phyloP scores from a whole-genome alignment of 2,797 vertebrate genomes.

The Glossophaga mutica region DNA sequence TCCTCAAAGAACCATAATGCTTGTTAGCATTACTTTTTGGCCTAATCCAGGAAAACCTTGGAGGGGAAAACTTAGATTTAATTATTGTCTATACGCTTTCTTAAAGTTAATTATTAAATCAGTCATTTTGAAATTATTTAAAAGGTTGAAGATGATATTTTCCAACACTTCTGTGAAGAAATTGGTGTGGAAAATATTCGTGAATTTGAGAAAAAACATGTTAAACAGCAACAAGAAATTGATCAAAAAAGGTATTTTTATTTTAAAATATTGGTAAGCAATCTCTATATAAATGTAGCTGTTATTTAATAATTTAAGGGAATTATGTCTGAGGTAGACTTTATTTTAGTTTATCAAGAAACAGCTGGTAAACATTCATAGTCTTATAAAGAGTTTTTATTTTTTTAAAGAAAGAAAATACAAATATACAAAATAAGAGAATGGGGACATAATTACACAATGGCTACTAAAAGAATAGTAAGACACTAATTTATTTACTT shows the following conservation, averaged over 20 bases:
- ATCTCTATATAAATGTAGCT: not conserved
- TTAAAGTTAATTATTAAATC: constrained; percentile 13
- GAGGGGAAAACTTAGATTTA: not conserved
- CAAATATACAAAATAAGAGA: not conserved
- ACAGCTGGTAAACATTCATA: not conserved
- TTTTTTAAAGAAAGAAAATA: not conserved
- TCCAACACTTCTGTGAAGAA: constrained; percentile 92
- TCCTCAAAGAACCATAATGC: not conserved
- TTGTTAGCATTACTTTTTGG: not conserved
- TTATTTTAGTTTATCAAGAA: constrained; percentile 20
- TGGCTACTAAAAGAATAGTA: not conserved
- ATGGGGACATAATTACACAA: not conserved
- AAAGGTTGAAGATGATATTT: constrained; percentile 92
- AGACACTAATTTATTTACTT: not conserved
- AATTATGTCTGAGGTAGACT: not conserved
- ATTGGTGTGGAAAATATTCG: constrained; percentile 92
- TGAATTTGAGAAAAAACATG: constrained; percentile 90
- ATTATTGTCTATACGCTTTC: not conserved
- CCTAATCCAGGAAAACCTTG: not conserved
- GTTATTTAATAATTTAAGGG: not conserved
- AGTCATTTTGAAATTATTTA: constrained; percentile 43
- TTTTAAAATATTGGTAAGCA: constrained; percentile 8
- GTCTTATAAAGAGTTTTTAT: constrained; percentile 16
- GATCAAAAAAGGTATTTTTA: constrained; percentile 89
- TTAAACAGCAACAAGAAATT: constrained; percentile 89